Base-by-base conservation (phyloP, 2,888 invertebrate species). In the Gryllus longicercus region DNA sequence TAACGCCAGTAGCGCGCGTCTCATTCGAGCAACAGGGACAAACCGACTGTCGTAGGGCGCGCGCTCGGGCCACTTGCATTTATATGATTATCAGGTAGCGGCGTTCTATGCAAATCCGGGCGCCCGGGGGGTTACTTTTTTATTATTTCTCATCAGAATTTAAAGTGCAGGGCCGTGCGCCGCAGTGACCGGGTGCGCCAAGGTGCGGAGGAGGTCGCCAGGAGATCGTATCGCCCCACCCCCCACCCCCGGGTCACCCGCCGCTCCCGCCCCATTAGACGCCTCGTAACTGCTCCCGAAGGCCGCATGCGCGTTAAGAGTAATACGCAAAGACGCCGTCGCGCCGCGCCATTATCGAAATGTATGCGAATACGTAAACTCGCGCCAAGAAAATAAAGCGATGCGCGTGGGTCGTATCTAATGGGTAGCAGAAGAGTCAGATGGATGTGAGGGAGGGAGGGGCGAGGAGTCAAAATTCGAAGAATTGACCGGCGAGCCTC, bases 81-180 rank as follows among this genome's bases (percentile, higher is more conserved):
- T 63, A n/a, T 5, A 63, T 63, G 63, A n/a, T 63, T 63, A 63
- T 63, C n/a, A 63, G n/a, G 63, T 63, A 63, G 63, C 63, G 16
- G 14, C 63, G 14, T 63, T 63, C n/a, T 63, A 63, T 63, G 63
- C 63, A 63, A 63, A 63, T 63, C 63, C 63, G 1, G 63, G 63
- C 63, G n/a, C n/a, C 63, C 63, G 63, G 63, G 38, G 25, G 38
- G 38, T 38, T 38, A 38, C 38, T 38, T 63, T 63, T 63, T 63
- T 63, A 63, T 63, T 63, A 18, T n/a, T 63, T n/a, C 63, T 63
- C 63, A 63, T 63, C 63, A 63, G 63, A 63, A 63, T 63, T 63
- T 63, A 18, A 14, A 63, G 63, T 14, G 63, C 14, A 63, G 16
- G 14, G 63, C 63, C 16, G 38, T 5, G 38, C 38, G 38, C 38